Conservation (phyloP, 2,797 vertebrate genomes). For the Tachyglossus aculeatus region DNA sequence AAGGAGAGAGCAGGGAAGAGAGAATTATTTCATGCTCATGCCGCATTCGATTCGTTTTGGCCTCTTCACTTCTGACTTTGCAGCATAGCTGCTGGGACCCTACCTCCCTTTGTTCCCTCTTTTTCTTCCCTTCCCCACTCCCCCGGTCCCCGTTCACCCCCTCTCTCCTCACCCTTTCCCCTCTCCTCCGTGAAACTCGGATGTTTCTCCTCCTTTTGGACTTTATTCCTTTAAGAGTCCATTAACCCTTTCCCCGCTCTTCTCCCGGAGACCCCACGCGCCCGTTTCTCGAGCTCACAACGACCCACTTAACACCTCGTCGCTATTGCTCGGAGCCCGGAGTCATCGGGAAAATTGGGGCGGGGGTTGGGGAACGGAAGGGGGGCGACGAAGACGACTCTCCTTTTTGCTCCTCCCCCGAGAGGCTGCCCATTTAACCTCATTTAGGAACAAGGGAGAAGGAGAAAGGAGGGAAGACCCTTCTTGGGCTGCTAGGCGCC, state of each 20-base stretch:
- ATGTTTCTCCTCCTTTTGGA: neutral
- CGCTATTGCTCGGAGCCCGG: too few relatives aligned
- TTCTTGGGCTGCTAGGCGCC: too few relatives aligned
- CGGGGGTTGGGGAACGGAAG: too few relatives aligned
- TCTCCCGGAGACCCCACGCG: neutral
- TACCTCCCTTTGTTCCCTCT: neutral
- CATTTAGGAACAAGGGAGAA: too few relatives aligned
- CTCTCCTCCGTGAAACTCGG: neutral
- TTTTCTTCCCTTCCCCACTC: neutral
- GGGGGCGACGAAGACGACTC: too few relatives aligned
- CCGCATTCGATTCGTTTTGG: slow-evolving; percentile 51
- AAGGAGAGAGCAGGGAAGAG: slow-evolving; percentile 6
- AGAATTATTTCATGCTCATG: slow-evolving; percentile 33
- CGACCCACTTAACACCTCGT: too few relatives aligned
- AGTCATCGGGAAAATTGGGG: too few relatives aligned
- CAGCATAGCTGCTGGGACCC: neutral
- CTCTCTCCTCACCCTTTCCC: neutral
- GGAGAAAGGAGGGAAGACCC: too few relatives aligned
- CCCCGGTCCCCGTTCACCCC: neutral
- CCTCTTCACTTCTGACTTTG: slow-evolving; percentile 31
- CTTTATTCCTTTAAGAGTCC: neutral
- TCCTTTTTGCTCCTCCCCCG: too few relatives aligned
- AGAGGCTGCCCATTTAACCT: too few relatives aligned
- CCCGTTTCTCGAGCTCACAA: too few relatives aligned
- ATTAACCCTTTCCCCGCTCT: neutral